These are phyloP conservation scores for Nesoenas mayeri DNA, from an alignment of 2,113 vertebrate species.

Conservation along the genomic window DNA sequence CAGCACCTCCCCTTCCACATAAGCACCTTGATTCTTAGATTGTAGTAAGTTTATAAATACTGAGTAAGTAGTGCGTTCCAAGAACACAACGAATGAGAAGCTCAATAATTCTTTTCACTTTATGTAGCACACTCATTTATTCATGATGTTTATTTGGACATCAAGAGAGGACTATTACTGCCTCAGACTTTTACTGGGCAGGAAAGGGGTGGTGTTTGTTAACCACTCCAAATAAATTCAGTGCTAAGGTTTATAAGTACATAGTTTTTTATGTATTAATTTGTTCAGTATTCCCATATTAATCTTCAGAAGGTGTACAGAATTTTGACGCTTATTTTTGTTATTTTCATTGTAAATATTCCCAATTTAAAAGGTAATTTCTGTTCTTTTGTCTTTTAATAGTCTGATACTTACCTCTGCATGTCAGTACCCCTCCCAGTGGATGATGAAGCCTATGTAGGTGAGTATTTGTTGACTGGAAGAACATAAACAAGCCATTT, in stretches of 20 bases:
- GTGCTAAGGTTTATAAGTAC: background rate
- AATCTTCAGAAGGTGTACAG: background rate
- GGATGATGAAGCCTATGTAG: slow-evolving; percentile 85
- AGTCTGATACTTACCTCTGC: slow-evolving; percentile 97
- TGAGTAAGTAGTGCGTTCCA: background rate
- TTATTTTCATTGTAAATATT: background rate
- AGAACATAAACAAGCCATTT: background rate
- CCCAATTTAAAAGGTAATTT: background rate
- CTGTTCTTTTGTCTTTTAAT: slow-evolving; percentile 56
- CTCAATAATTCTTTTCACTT: background rate
- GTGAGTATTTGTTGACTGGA: slow-evolving; percentile 77
- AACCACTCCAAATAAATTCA: background rate
- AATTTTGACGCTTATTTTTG: background rate
- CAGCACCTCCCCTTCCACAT: background rate
- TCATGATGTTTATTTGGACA: background rate
- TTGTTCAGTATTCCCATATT: background rate
- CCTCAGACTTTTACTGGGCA: fast-evolving
- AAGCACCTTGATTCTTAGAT: background rate
- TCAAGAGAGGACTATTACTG: background rate
- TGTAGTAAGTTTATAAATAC: background rate
- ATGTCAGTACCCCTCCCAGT: slow-evolving; percentile 84
- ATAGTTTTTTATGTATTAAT: background rate
- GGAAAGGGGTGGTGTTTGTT: background rate
- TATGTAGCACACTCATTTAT: background rate
- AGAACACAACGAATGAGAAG: background rate